phyloP scores from a whole-genome alignment of 1,140 invertebrate species.

The Acromyrmex heyeri region DNA sequence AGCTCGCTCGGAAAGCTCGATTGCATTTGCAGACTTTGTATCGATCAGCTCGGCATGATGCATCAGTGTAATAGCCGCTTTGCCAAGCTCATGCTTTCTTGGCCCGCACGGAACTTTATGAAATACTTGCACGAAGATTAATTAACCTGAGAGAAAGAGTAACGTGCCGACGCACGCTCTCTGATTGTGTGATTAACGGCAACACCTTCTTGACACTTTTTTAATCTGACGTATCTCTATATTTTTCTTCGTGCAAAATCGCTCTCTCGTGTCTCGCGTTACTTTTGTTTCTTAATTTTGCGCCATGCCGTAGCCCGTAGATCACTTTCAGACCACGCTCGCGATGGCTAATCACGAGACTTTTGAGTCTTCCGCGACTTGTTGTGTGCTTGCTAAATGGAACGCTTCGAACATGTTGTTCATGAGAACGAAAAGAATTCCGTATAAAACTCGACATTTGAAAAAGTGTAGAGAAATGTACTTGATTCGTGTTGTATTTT shows the following conservation, averaged over 20 bases:
- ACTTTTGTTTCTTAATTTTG: constrained; percentile 56
- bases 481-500: not conserved
- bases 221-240: constrained; percentile 58
- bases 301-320: constrained; percentile 20
- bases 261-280: constrained; percentile 27
- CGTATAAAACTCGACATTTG: not conserved
- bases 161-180: constrained; percentile 46
- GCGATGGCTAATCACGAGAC: constrained; percentile 11
- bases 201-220: constrained; percentile 60
- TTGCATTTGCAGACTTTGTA: constrained; percentile 46
- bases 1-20: constrained; percentile 24
- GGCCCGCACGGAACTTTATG: constrained; percentile 49
- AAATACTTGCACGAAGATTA: constrained; percentile 62
- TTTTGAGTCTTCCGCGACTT: not conserved
- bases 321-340: constrained; percentile 50
- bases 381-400: not conserved
- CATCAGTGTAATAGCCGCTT: constrained; percentile 50
- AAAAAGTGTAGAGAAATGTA: not conserved
- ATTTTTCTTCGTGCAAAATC: constrained; percentile 55
- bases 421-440: not conserved
- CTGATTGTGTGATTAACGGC: constrained; percentile 57
- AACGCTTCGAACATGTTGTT: not conserved
- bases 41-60: constrained; percentile 50
- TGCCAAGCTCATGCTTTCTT: constrained; percentile 26
- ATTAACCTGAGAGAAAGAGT: constrained; percentile 43